These are phyloP conservation scores for Phalloptychus januarius DNA, from an alignment of 2,797 vertebrate species.

Conservation along the genomic window DNA sequence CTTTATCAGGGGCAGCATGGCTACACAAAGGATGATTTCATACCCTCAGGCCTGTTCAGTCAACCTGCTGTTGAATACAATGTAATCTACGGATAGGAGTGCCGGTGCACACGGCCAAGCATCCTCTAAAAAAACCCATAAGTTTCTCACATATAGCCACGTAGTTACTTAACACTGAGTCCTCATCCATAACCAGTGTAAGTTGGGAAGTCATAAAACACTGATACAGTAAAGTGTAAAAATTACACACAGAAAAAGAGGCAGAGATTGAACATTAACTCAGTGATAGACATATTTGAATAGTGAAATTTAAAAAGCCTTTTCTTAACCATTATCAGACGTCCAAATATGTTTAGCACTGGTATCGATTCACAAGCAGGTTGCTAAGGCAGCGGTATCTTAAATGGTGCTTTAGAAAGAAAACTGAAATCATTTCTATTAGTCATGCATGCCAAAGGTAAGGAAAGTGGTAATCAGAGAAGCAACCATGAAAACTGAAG, in stretches of 20 bases:
- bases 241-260: neutral
- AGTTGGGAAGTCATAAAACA: slow-evolving; percentile 65
- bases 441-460: neutral
- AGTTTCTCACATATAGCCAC: slow-evolving; percentile 58
- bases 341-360: neutral
- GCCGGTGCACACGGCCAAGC: slow-evolving; percentile 55
- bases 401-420: too few relatives aligned
- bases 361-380: neutral
- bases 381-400: neutral
- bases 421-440: too few relatives aligned
- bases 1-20: slow-evolving; percentile 56
- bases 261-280: neutral
- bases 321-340: neutral
- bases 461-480: neutral
- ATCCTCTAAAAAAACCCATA: slow-evolving; percentile 30
- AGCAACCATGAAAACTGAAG: neutral
- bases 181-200: slow-evolving; percentile 59
- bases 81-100: slow-evolving; percentile 75
- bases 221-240: neutral
- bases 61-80: slow-evolving; percentile 68
- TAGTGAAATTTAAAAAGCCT: neutral
- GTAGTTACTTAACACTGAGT: slow-evolving; percentile 37
- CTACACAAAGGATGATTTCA: slow-evolving; percentile 61
- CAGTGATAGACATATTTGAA: neutral
- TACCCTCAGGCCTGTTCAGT: slow-evolving; percentile 44